These are phyloP conservation scores for Vanacampus margaritifer DNA, from an alignment of 2,113 vertebrate species.

Conservation along the genomic window DNA sequence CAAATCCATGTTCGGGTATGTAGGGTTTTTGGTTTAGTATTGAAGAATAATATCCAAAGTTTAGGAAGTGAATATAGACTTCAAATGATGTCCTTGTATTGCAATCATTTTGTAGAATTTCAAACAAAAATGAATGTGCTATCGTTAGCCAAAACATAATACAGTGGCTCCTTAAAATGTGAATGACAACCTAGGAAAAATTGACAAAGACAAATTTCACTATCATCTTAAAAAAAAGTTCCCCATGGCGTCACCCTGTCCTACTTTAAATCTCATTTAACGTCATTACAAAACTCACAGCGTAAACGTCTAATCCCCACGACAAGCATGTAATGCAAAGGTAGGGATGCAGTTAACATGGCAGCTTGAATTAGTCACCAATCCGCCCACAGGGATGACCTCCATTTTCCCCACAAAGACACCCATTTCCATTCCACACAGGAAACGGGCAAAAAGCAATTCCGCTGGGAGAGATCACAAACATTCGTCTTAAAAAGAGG, in stretches of 20 bases:
- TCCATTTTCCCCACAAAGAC: constrained; percentile 28
- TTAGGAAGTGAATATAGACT: no score
- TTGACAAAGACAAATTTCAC: no score
- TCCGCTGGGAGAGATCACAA: constrained; percentile 9
- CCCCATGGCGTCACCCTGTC: not conserved
- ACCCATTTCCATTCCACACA: constrained; percentile 15
- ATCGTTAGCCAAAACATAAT: no score
- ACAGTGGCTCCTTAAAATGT: no score
- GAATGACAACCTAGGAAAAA: no score
- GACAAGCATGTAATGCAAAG: not conserved
- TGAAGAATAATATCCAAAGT: no score
- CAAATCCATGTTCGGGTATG: no score
- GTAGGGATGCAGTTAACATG: constrained; percentile 1
- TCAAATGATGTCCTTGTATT: no score
- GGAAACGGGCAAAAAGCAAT: constrained; percentile 20
- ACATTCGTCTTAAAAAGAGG: constrained; percentile 30
- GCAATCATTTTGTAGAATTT: no score
- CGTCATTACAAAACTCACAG: not conserved
- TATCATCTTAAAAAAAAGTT: not conserved
- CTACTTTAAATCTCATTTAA: not conserved
- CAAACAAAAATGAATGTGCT: no score
- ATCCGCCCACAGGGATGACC: constrained; percentile 2
- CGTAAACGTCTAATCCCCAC: not conserved
- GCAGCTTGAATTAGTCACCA: constrained; percentile 1
- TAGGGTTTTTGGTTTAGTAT: no score